These are phyloP conservation scores for Myripristis jacobus DNA, from an alignment of 2,797 vertebrate genomes.

Conservation along the genomic window DNA sequence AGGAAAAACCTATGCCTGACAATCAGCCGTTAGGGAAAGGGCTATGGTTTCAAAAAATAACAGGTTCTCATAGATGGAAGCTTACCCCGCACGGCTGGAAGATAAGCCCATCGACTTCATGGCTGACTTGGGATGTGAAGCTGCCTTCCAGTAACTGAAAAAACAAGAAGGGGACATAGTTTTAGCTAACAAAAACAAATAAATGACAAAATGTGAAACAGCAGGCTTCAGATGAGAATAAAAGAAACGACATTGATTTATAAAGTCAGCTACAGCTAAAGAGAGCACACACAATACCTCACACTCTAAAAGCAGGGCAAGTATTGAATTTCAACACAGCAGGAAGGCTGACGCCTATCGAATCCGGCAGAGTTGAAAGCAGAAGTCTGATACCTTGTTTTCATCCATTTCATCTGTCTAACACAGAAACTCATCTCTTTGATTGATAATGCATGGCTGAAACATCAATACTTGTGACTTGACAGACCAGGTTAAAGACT, in stretches of 20 bases:
- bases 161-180: constrained; percentile 8
- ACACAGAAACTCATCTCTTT: constrained; percentile 25
- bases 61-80: constrained; percentile 42
- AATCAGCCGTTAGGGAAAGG: constrained; percentile 36
- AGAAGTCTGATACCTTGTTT: constrained; percentile 30
- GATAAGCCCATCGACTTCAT: constrained; percentile 98
- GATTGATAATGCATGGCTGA: constrained; percentile 44
- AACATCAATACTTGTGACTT: constrained; percentile 53
- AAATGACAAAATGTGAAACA: constrained; percentile 26
- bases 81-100: constrained; percentile 98
- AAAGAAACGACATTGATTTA: constrained; percentile 40
- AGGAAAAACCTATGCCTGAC: constrained; percentile 31
- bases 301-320: constrained; percentile 15
- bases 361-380: constrained; percentile 21
- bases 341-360: background rate
- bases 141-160: constrained; percentile 95
- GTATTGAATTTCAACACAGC: constrained; percentile 20
- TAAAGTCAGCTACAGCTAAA: constrained; percentile 13
- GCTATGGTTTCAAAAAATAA: constrained; percentile 35
- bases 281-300: constrained; percentile 13
- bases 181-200: constrained; percentile 45
- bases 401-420: constrained; percentile 31
- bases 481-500: constrained; percentile 38
- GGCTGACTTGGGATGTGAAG: constrained; percentile 97
- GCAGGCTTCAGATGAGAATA: constrained; percentile 24